A percentile compares a stretch with the other conserved stretches of the same genome.
These are phyloP conservation scores for Diorhabda elongata DNA, from an alignment of 1,140 invertebrate genomes.

Conservation along the genomic window DNA sequence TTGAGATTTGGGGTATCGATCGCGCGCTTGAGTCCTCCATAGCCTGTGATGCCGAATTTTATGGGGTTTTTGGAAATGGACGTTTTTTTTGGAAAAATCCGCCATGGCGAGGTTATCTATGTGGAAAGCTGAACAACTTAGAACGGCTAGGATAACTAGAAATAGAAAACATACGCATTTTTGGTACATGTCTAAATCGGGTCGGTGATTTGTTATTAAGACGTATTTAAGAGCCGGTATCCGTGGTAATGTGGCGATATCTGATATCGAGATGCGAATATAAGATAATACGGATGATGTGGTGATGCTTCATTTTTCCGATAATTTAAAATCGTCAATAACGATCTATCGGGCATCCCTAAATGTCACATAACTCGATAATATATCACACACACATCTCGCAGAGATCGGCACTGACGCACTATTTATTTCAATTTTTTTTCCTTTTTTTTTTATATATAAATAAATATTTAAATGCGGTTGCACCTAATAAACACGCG, in stretches of 20 bases:
- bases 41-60: constrained; percentile 23
- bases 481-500: background rate
- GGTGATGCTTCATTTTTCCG: constrained; percentile 36
- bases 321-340: constrained; percentile 6
- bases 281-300: constrained; percentile 9
- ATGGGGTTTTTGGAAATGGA: constrained; percentile 16
- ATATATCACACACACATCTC: background rate
- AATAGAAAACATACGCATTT: constrained; percentile 47
- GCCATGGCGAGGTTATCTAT: constrained; percentile 42
- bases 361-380: constrained; percentile 26
- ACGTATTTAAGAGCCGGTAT: constrained; percentile 25
- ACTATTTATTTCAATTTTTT: no score
- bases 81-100: constrained; percentile 36
- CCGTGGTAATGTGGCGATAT: constrained; percentile 19
- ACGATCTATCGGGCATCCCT: constrained; percentile 3
- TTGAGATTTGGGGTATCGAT: constrained; percentile 9
- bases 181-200: constrained; percentile 45
- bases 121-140: constrained; percentile 47
- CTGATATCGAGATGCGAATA: constrained; percentile 37
- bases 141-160: constrained; percentile 44
- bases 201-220: constrained; percentile 26
- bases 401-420: background rate
- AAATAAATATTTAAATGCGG: background rate
- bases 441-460: background rate
- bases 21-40: constrained; percentile 21